Evolutionary conservation across 2,888 invertebrate genomes (phyloP), one percentile per base, ranked within the genome.

Genomic region (Tipula helvola): DNA sequence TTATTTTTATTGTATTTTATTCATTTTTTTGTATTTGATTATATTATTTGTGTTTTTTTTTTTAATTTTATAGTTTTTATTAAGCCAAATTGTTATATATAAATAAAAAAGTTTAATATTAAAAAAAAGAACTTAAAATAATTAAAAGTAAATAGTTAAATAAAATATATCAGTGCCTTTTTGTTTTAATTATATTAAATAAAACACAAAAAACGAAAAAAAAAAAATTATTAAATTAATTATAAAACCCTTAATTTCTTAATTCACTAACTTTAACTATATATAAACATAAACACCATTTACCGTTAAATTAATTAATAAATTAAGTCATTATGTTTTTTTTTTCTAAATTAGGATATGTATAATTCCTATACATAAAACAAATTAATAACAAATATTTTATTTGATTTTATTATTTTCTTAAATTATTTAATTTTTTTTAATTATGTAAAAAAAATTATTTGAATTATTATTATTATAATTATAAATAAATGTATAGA

Each of bases 51-150:
- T 28, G 16, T 57, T 8, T 71, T 71, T 71, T 16, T 52, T 71
- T 71, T 71, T 71, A 71, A 71, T 71, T 71, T 71, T 71, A 71
- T 71, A 71, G 71, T 71, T 71, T 71, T 71, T 18, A 71, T 71
- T 71, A 71, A 71, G 71, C 71, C 71, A 71, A 71, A 71, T 71
- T 71, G 71, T 71, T 71, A 71, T 71, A 71, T 71, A 71, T 71
- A 57, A 16, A 71, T 71, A 39, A 39, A 39, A 71, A 71, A 71
- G 71, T 71, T 28, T 71, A 71, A 71, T 28, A 71, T 71, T 71
- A 71, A 71, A 71, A 71, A 8, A 71, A 16, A 57, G n/a, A n/a
- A 5, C 12, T 52, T n/a, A 52, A 52, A 28, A 71, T 71, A 71
- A 71, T 71, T 28, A 71, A 71, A 52, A 71, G n/a, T 71, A 71